Percentiles rank a stretch among this genome's conserved stretches.
Evolutionary conservation across 2,888 invertebrate genomes (phyloP).

Genomic region (Lycocerus yunnanus): DNA sequence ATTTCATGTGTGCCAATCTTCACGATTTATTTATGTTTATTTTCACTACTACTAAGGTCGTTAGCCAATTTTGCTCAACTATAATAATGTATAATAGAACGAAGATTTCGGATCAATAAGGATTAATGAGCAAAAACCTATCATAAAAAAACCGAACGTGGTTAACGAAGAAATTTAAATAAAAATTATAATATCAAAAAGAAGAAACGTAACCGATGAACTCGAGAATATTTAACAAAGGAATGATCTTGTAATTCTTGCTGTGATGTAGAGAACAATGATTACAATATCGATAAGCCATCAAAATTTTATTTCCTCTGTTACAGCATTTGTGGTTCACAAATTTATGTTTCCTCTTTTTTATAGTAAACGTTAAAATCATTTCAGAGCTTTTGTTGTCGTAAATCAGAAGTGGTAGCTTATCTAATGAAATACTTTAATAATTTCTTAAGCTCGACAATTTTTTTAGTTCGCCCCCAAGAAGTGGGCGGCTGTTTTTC

Average conservation of each 20-base stretch:
- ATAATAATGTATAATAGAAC: too few relatives aligned
- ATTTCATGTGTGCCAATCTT: not conserved
- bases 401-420: not conserved
- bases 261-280: not conserved
- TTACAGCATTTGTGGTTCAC: not conserved
- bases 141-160: not conserved
- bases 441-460: not conserved
- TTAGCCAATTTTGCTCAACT: too few relatives aligned
- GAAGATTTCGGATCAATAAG: not conserved
- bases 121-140: not conserved
- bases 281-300: not conserved
- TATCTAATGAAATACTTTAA: not conserved
- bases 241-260: not conserved
- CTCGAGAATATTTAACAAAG: not conserved
- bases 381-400: not conserved
- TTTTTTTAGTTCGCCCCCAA: not conserved
- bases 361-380: not conserved
- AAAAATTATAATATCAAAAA: not conserved
- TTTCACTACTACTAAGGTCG: not conserved
- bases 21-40: not conserved
- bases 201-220: not conserved
- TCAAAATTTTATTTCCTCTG: not conserved
- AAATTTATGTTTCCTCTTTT: not conserved
- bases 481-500: not conserved
- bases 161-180: not conserved